These are phyloP conservation scores for Apocrypta bakeri DNA, from an alignment of 1,140 invertebrate species.

Conservation along the genomic window DNA sequence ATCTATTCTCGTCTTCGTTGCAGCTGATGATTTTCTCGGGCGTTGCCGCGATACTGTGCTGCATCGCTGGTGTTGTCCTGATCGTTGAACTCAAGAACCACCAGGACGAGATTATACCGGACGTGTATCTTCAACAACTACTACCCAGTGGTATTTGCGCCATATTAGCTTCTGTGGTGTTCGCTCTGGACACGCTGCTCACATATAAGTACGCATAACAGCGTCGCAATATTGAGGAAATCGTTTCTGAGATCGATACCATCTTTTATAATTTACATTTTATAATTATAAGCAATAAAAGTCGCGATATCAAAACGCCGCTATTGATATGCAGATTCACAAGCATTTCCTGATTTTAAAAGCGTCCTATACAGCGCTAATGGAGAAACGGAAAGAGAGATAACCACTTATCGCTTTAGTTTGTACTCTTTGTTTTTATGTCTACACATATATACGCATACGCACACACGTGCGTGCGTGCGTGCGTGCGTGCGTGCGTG, in stretches of 20 bases:
- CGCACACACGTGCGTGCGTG: no score
- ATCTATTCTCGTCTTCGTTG: constrained; percentile 48
- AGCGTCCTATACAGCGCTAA: not conserved
- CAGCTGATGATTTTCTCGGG: constrained; percentile 65
- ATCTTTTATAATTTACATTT: no score
- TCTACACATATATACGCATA: no score
- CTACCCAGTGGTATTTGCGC: constrained; percentile 65
- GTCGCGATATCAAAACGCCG: no score
- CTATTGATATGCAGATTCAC: not conserved
- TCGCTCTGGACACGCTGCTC: constrained; percentile 63
- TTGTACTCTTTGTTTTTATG: not conserved
- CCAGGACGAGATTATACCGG: constrained; percentile 61
- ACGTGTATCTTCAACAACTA: constrained; percentile 64
- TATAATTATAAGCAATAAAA: no score
- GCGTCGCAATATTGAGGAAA: not conserved
- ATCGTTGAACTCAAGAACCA: constrained; percentile 64
- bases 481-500: no score
- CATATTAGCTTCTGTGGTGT: constrained; percentile 62
- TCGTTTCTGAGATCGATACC: not conserved
- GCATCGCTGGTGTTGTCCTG: constrained; percentile 62
- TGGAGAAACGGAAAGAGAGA: not conserved
- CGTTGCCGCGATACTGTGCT: constrained; percentile 63
- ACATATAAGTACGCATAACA: constrained; percentile 62
- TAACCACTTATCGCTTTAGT: not conserved
- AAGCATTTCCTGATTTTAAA: not conserved